Percentiles rank a stretch among this genome's conserved stretches.
phyloP scores from a whole-genome alignment of 1,140 invertebrate genomes.

The Penaeus vannamei region DNA sequence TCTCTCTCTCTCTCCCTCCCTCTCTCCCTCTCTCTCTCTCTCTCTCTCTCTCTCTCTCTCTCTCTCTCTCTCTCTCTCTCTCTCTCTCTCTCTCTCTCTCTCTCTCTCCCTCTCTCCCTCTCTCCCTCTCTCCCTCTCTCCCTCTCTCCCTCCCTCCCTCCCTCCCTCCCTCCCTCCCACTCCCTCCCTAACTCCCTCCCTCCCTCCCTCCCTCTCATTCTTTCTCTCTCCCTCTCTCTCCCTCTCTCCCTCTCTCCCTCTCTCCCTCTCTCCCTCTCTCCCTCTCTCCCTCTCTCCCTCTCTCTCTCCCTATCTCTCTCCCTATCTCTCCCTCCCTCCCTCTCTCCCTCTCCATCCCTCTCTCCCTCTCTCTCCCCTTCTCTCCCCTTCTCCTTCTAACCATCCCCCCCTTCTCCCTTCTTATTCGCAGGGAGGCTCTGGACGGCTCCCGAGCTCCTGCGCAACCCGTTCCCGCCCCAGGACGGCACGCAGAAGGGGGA shows the following conservation, averaged over 20 bases:
- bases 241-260: neutral
- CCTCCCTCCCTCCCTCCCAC: neutral
- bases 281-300: neutral
- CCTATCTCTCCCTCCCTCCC: no score
- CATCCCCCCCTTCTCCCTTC: neutral
- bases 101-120: no score
- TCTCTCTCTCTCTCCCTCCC: no score
- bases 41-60: no score
- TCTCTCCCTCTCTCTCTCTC: no score
- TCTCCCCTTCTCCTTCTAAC: neutral
- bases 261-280: no score
- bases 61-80: no score
- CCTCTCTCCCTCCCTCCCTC: no score
- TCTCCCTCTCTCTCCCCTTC: neutral
- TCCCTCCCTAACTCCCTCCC: neutral
- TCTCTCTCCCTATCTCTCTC: neutral
- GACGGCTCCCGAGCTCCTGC: slow-evolving; percentile 93
- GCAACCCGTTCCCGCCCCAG: slow-evolving; percentile 75
- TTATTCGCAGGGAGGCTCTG: slow-evolving; percentile 82
- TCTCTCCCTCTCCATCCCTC: no score
- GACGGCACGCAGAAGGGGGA: slow-evolving; percentile 91
- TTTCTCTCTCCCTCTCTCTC: neutral
- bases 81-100: no score
- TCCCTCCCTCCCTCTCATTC: neutral
- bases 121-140: no score